A percentile compares a stretch with the other conserved stretches of the same genome.
Evolutionary conservation across 2,888 invertebrate species (phyloP).

Genomic region (Volucella zonaria): DNA sequence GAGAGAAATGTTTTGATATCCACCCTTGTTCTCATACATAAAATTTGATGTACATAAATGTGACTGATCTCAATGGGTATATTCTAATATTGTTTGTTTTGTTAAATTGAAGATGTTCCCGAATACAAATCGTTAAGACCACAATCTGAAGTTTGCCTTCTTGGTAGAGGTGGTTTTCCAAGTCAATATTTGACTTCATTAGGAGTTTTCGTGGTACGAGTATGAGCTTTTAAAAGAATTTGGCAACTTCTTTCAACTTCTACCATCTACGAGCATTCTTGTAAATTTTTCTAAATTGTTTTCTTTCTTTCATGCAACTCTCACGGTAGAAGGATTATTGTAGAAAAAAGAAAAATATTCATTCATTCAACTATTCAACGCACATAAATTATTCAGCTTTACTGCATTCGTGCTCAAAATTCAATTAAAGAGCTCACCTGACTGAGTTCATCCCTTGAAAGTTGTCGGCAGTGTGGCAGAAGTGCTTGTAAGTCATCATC

Average conservation of each 20-base stretch:
- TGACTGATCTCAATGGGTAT: conserved; percentile 36
- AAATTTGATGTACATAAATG: conserved; percentile 15
- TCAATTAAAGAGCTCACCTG: conserved; percentile 79
- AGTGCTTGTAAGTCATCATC: conserved; percentile 82
- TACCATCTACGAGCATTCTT: not conserved
- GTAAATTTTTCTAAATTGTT: not conserved
- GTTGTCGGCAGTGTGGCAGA: conserved; percentile 81
- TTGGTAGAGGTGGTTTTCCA: conserved; percentile 4
- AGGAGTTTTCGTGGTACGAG: not conserved
- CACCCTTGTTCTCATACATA: not conserved
- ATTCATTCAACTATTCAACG: not conserved
- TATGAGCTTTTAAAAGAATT: not conserved
- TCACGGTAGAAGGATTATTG: conserved; percentile 5
- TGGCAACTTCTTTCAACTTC: conserved; percentile 9
- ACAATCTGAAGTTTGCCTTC: conserved; percentile 54
- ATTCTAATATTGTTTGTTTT: conserved; percentile 59
- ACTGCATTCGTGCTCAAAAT: conserved; percentile 27
- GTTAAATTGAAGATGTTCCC: conserved; percentile 58
- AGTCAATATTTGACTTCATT: conserved; percentile 56
- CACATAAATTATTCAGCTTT: not conserved
- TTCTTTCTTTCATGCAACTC: not conserved
- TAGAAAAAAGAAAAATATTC: conserved; percentile 2
- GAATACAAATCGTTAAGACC: conserved; percentile 30
- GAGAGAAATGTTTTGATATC: conserved; percentile 39
- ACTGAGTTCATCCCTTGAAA: conserved; percentile 82